Base-by-base conservation (phyloP, 2,797 vertebrate genomes). In the Coccyzus lansbergi region DNA sequence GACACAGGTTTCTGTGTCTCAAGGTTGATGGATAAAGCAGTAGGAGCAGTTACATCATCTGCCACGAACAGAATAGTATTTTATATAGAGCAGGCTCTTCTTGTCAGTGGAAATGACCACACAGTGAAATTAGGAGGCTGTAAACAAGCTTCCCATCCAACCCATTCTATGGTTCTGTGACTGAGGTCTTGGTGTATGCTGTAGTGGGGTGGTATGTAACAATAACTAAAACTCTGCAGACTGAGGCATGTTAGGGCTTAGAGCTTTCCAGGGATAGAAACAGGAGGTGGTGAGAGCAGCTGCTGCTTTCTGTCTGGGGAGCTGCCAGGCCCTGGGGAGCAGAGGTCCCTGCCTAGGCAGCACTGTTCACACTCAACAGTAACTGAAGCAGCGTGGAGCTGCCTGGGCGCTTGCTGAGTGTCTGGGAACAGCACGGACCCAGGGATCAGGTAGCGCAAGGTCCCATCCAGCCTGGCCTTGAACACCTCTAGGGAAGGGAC, bases 251-350 rank as follows among this genome's bases (percentile, higher is more conserved):
- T 22, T 38, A 38, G 48, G 19, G 7, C 28, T 49, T 59, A 29
- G 48, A 42, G 55, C 22, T 69, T 83, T 86, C 24, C 34, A 62
- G 40, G 40, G 46, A 55, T 20, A 70, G 63, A 33, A 78, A 65
- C 3, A 3, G 38, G 49, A 63, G 42, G 21, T 0, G 3, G 15
- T 31, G 38, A 52, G 18, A 16, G 38, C 0, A 0, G 59, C 48
- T 71, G 48, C n/a, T 62, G 42, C 52, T 48, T 59, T 9, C 12
- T 49, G 0, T 17, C 22, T 48, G 40, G 12, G 21, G 28, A 75
- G 12, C 4, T 38, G 34, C 34, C 20, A 34, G 68, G 31, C 78
- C 36, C 59, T 15, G 31, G 31, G 31, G 38, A 60, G 46, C 72
- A 55, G 67, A 72, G 44, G 75, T 10, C 7, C 5, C 36, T 49